Evolutionary conservation across 2,113 vertebrate species (phyloP), one percentile per base, ranked within the genome.

Genomic region (Alectura lathami): DNA sequence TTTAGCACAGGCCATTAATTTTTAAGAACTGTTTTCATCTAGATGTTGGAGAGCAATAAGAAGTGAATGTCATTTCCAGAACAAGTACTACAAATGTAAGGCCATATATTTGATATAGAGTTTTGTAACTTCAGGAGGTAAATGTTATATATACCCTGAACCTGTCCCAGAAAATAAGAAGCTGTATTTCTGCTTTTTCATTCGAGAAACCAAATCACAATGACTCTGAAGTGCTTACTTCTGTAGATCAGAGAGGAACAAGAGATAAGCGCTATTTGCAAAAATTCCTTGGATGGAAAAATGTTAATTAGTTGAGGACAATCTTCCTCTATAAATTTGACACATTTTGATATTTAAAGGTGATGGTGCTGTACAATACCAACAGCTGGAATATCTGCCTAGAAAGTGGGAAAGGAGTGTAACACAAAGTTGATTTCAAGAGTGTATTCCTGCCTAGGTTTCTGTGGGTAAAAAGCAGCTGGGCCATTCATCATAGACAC

Each of bases 1-100:
- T 89, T 91, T 86, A 90, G 22, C 88, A 91, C 64, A 59, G 51
- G 7, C 42, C 36, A 93, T 83, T 82, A 94, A 54, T 88, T 97
- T 95, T 92, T 86, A 86, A 91, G 70, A 89, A 74, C 42, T 89
- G 64, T 84, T 87, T 88, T 75, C 66, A 51, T 24, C 30, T 57
- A 84, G 42, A 69, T 42, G 29, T 68, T 69, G 56, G 63, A 64
- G 40, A 53, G 51, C 42, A 53, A 42, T 68, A 84, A 86, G 38
- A 75, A 86, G 22, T 79, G 53, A 88, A 81, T 70, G 59, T 89
- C 47, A 77, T 45, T 94, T 91, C 63, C 68, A 74, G 89, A 92
- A 69, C 67, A 88, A 81, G 67, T 43, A 63, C 86, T 88, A 73
- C 47, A 89, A 83, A 66, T 83, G 75, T 88, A 77, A 88, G 32